phyloP scores from a whole-genome alignment of 1,140 invertebrate genomes.

The Temnothorax curvispinosus region DNA sequence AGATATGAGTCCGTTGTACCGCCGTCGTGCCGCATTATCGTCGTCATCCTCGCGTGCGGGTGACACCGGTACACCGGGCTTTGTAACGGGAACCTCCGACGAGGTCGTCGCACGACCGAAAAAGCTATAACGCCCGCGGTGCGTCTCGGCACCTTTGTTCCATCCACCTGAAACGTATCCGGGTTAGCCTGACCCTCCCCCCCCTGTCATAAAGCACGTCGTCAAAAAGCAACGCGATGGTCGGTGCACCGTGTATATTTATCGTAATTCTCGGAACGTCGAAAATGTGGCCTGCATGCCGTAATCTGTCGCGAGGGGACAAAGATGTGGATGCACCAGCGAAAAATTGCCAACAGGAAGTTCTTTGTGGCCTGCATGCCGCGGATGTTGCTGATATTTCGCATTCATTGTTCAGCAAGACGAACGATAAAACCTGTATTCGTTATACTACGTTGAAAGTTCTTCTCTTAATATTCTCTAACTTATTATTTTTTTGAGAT shows the following conservation, averaged over 20 bases:
- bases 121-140: background rate
- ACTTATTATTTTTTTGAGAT: background rate
- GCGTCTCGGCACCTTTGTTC: background rate
- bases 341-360: conserved; percentile 18
- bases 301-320: background rate
- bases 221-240: background rate
- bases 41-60: conserved; percentile 19
- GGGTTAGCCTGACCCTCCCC: background rate
- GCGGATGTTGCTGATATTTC: conserved; percentile 11
- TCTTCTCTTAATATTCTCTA: too few relatives aligned
- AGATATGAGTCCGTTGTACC: background rate
- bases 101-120: conserved; percentile 38
- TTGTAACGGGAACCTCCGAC: conserved; percentile 28
- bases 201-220: background rate
- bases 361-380: conserved; percentile 1
- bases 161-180: background rate
- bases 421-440: background rate
- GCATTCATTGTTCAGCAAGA: background rate
- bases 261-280: background rate
- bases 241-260: background rate
- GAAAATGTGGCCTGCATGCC: background rate
- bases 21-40: background rate
- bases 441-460: too few relatives aligned
- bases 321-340: background rate
- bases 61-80: background rate